These are phyloP conservation scores for Collichthys lucidus DNA, from an alignment of 2,113 vertebrate genomes.

Conservation along the genomic window DNA sequence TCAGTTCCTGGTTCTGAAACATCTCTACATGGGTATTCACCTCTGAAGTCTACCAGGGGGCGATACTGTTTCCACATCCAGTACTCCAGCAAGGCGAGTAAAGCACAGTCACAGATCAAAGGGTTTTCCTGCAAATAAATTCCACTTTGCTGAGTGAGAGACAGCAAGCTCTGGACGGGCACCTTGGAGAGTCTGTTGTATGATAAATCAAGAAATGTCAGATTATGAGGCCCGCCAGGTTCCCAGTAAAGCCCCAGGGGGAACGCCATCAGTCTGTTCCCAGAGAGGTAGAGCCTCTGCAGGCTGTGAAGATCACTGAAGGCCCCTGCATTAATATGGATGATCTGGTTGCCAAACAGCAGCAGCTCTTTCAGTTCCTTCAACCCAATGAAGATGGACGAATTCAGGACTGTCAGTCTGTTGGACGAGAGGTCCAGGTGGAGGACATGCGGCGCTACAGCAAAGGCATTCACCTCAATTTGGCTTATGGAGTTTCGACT, in stretches of 20 bases:
- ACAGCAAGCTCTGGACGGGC: slow-evolving; percentile 84
- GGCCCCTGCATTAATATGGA: slow-evolving; percentile 77
- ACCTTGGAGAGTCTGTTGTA: slow-evolving; percentile 83
- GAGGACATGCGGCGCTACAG: slow-evolving; percentile 79
- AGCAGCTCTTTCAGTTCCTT: slow-evolving; percentile 84
- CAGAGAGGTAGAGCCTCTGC: slow-evolving; percentile 87
- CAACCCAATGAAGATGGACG: slow-evolving; percentile 84
- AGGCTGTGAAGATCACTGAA: slow-evolving; percentile 83
- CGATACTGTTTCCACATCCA: slow-evolving; percentile 88
- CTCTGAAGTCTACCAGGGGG: slow-evolving; percentile 85
- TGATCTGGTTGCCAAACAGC: slow-evolving; percentile 88
- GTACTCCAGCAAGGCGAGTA: slow-evolving; percentile 85
- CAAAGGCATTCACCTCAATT: slow-evolving; percentile 83
- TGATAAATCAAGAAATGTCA: slow-evolving; percentile 87
- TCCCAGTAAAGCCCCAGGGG: slow-evolving; percentile 84
- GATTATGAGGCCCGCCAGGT: slow-evolving; percentile 80
- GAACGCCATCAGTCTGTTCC: slow-evolving; percentile 82
- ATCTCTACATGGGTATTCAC: slow-evolving; percentile 80
- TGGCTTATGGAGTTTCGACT: slow-evolving; percentile 84
- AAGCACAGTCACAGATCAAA: slow-evolving; percentile 85
- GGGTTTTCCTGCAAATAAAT: slow-evolving; percentile 91
- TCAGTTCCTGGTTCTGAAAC: slow-evolving; percentile 55
- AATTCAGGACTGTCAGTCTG: slow-evolving; percentile 79
- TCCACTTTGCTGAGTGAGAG: slow-evolving; percentile 80
- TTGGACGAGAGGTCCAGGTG: slow-evolving; percentile 90